Conservation (phyloP, 2,113 vertebrate genomes). For the Pterocles orientalis region DNA sequence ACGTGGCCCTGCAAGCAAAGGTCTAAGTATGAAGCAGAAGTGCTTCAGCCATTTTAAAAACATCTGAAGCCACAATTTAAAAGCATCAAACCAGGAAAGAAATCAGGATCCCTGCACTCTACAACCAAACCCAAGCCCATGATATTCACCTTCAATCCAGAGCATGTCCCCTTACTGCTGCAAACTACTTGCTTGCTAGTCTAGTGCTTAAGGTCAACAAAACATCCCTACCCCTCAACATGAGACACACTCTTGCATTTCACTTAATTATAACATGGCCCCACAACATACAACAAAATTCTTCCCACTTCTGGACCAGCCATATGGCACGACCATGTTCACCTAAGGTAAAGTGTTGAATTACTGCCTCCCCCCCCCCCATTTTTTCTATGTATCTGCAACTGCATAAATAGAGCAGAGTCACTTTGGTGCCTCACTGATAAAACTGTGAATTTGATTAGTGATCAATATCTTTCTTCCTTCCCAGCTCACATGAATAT, state of each 20-base stretch:
- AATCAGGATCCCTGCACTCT: background rate
- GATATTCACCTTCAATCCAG: background rate
- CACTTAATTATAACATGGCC: background rate
- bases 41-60: background rate
- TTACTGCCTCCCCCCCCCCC: background rate
- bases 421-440: background rate
- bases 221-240: background rate
- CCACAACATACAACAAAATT: background rate
- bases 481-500: background rate
- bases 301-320: background rate
- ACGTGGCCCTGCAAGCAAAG: background rate
- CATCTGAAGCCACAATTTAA: background rate
- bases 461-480: background rate
- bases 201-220: background rate
- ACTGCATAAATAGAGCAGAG: background rate
- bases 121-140: background rate
- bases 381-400: background rate
- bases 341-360: background rate
- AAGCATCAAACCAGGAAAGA: background rate
- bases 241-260: background rate
- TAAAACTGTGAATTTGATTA: background rate
- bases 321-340: fast-evolving
- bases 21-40: background rate
- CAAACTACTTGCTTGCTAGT: background rate
- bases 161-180: background rate